phyloP scores from a whole-genome alignment of 2,797 vertebrate species.

The Sparidentex hasta region DNA sequence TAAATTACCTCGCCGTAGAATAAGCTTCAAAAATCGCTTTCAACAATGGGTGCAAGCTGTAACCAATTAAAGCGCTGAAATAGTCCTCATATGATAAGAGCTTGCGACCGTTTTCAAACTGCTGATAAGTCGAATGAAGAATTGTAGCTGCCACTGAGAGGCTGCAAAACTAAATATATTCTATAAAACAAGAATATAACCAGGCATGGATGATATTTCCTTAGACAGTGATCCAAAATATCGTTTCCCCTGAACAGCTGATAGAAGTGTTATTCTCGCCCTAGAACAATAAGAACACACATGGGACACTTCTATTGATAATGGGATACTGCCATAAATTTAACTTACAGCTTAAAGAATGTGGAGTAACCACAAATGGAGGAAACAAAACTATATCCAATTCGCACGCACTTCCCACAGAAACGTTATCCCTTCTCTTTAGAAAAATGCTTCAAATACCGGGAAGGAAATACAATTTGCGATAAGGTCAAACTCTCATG shows the following conservation, averaged over 20 bases:
- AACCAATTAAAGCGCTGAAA: slow-evolving; percentile 56
- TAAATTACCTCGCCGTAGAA: slow-evolving; percentile 53
- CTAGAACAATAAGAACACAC: slow-evolving; percentile 1
- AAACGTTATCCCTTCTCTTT: neutral
- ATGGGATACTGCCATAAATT: neutral
- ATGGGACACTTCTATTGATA: slow-evolving; percentile 5
- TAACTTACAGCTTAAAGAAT: slow-evolving; percentile 7
- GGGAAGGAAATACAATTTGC: neutral
- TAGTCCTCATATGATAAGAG: slow-evolving; percentile 52
- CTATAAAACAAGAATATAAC: slow-evolving; percentile 28
- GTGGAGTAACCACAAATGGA: neutral
- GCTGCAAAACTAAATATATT: slow-evolving; percentile 27
- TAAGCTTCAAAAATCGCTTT: slow-evolving; percentile 45
- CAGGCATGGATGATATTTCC: slow-evolving; percentile 18
- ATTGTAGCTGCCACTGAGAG: slow-evolving; percentile 38
- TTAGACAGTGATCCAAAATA: slow-evolving; percentile 38
- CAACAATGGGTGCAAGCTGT: slow-evolving; percentile 36
- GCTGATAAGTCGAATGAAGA: slow-evolving; percentile 46
- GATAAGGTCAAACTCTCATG: slow-evolving; percentile 38
- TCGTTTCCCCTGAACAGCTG: slow-evolving; percentile 1
- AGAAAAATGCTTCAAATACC: slow-evolving; percentile 8
- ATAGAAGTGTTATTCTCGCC: slow-evolving; percentile 19
- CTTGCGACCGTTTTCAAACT: slow-evolving; percentile 39
- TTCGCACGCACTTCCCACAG: neutral
- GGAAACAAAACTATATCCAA: slow-evolving; percentile 11